These are phyloP conservation scores for Philantomba maxwellii DNA, from an alignment of 2,113 vertebrate species.

Conservation along the genomic window DNA sequence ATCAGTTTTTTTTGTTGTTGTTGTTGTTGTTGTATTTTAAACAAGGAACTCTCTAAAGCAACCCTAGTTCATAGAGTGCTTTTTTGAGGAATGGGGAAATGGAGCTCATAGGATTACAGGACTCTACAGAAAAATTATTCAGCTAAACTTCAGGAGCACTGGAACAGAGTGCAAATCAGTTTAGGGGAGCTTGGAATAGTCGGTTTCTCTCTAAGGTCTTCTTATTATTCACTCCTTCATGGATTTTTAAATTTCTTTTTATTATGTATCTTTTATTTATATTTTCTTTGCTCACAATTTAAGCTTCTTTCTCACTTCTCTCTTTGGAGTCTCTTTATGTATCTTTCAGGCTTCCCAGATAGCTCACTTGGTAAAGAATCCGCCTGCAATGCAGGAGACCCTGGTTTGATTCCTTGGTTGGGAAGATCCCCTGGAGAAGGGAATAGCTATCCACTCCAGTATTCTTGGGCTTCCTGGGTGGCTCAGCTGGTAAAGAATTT, in stretches of 20 bases:
- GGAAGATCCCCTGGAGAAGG: neutral
- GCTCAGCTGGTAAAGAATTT: too few species aligned
- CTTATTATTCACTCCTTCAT: neutral
- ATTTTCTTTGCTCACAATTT: neutral
- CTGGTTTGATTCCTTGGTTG: fast-evolving
- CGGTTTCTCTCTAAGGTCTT: neutral
- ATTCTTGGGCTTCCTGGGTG: too few species aligned
- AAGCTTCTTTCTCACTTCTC: neutral
- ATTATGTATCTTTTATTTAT: neutral
- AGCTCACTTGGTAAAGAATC: neutral
- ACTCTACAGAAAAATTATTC: neutral
- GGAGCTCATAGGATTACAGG: neutral
- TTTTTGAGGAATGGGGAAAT: neutral
- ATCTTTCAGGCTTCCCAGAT: neutral
- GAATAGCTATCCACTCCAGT: too few species aligned
- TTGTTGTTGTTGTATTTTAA: neutral
- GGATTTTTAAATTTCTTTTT: neutral
- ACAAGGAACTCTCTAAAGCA: neutral
- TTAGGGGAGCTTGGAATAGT: neutral
- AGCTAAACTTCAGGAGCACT: neutral
- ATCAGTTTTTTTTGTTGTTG: neutral
- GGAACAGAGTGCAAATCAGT: neutral
- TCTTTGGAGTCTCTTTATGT: neutral
- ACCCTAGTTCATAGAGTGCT: neutral
- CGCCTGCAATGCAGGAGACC: neutral